Evolutionary conservation across 2,797 vertebrate genomes (phyloP).

Genomic region (Amphiprion clarkii): DNA sequence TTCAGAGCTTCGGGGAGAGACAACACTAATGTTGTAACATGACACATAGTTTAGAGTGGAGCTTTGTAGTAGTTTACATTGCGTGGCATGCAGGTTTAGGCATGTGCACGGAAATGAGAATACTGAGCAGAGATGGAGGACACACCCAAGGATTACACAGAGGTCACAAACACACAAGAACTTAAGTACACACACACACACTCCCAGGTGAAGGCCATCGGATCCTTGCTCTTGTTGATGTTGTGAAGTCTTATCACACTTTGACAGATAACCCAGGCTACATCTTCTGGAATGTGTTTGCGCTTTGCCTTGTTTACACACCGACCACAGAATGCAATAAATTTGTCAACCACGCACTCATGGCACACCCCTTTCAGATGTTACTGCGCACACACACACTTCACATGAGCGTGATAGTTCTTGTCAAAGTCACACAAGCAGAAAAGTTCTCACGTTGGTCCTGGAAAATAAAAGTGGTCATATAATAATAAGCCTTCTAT

Average conservation of each 20-base stretch:
- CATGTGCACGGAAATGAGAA: constrained; percentile 40
- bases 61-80: constrained; percentile 62
- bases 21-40: constrained; percentile 13
- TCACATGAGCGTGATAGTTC: constrained; percentile 14
- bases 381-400: constrained; percentile 22
- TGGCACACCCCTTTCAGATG: constrained; percentile 50
- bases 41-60: constrained; percentile 31
- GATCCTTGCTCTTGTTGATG: constrained; percentile 63
- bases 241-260: constrained; percentile 58
- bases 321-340: constrained; percentile 55
- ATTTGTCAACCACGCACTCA: constrained; percentile 45
- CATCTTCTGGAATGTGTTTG: constrained; percentile 71
- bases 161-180: constrained; percentile 27
- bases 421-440: constrained; percentile 16
- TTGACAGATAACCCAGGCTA: constrained; percentile 47
- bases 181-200: constrained; percentile 8
- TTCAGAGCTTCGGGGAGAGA: constrained; percentile 8
- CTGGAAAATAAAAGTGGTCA: not conserved
- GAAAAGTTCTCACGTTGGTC: constrained; percentile 5
- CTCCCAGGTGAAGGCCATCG: constrained; percentile 48
- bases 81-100: constrained; percentile 28
- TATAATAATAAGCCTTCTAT: constrained; percentile 7
- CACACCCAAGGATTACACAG: constrained; percentile 39
- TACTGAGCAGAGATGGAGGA: constrained; percentile 42
- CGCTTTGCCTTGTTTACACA: constrained; percentile 65